phyloP scores from a whole-genome alignment of 2,888 invertebrate species.

The Plagiodera versicolora region DNA sequence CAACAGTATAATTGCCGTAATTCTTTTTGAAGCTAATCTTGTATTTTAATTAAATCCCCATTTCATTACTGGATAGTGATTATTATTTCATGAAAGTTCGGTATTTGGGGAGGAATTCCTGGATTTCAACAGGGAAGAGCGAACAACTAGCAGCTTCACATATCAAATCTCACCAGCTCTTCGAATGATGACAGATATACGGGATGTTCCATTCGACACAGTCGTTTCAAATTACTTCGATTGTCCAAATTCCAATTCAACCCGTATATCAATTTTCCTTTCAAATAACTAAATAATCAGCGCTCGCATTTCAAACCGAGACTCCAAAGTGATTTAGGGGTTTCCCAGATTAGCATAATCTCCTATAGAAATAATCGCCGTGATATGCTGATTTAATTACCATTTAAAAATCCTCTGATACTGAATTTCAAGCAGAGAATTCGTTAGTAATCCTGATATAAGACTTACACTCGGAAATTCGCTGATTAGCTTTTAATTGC shows the following conservation, averaged over 20 bases:
- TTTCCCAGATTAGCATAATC: constrained; percentile 6
- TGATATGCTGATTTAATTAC: constrained; percentile 24
- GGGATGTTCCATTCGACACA: too few relatives aligned
- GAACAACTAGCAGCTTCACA: too few relatives aligned
- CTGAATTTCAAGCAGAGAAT: constrained; percentile 25
- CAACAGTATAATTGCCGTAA: constrained; percentile 25
- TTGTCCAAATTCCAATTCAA: too few relatives aligned
- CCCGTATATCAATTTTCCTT: too few relatives aligned
- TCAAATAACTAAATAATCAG: too few relatives aligned
- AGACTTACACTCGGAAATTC: constrained; percentile 33
- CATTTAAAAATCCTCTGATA: constrained; percentile 24
- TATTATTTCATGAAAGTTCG: constrained; percentile 18
- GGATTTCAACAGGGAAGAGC: background rate
- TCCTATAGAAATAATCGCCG: constrained; percentile 17
- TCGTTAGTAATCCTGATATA: constrained; percentile 37
- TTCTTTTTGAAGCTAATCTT: constrained; percentile 29
- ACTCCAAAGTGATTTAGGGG: background rate
- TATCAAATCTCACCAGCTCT: too few relatives aligned
- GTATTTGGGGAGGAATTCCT: background rate
- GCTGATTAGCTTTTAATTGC: constrained; percentile 34
- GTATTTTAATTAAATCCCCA: constrained; percentile 31
- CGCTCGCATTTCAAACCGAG: background rate
- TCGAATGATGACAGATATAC: too few relatives aligned
- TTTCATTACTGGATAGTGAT: constrained; percentile 21
- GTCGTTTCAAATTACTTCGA: too few relatives aligned